phyloP scores from a whole-genome alignment of 2,888 invertebrate genomes.

The Brenthis ino region DNA sequence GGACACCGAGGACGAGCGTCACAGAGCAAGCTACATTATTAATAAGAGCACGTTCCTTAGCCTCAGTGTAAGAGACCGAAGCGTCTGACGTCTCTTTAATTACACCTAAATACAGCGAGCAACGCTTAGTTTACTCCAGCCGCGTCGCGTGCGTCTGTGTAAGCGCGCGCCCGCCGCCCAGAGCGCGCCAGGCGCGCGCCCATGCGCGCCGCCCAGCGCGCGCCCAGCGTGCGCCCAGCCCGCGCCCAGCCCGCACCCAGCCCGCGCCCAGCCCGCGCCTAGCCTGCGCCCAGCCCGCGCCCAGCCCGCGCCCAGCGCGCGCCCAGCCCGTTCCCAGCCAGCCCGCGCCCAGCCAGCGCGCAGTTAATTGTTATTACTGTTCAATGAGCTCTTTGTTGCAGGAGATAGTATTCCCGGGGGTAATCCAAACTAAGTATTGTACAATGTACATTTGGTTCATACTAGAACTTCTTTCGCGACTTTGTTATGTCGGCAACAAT shows the following conservation, averaged over 20 bases:
- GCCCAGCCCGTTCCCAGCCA: background rate
- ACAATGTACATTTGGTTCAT: background rate
- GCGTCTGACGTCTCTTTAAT: slow-evolving; percentile 15
- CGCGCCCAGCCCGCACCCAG: background rate
- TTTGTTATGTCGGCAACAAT: background rate
- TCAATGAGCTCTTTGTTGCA: background rate
- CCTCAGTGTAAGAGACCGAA: background rate
- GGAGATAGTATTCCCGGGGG: background rate
- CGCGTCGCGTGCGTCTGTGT: too few species aligned
- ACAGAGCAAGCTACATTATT: slow-evolving; percentile 2
- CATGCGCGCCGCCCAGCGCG: background rate
- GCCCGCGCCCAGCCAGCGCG: background rate
- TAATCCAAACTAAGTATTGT: background rate
- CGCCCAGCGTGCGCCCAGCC: too few species aligned
- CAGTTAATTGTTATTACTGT: slow-evolving; percentile 7
- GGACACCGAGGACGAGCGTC: background rate
- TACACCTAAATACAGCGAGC: slow-evolving; percentile 7
- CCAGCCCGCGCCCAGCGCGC: background rate
- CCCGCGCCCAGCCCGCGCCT: background rate
- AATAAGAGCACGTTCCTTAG: slow-evolving; percentile 4
- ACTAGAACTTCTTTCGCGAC: background rate
- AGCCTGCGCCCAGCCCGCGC: too few species aligned
- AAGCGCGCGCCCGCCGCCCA: background rate
- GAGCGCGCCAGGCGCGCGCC: too few species aligned
- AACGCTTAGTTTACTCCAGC: background rate